phyloP scores from a whole-genome alignment of 2,888 invertebrate species.

The Lucinisca nassula region DNA sequence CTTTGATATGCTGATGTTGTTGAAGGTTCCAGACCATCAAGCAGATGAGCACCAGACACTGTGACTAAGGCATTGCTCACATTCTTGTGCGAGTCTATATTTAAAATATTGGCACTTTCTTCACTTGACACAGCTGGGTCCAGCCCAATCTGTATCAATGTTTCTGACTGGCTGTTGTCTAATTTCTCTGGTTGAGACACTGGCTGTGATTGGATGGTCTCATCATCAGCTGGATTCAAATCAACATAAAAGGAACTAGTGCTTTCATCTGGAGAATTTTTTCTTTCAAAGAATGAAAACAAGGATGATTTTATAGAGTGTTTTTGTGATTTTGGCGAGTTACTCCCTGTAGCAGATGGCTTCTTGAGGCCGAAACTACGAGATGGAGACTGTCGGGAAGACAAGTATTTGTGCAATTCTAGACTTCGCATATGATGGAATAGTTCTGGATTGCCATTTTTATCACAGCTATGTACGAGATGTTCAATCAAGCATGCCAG shows the following conservation, averaged over 20 bases:
- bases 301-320: conserved; percentile 76
- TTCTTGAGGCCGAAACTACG: conserved; percentile 67
- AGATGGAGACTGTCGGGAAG: conserved; percentile 59
- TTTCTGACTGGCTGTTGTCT: conserved; percentile 65
- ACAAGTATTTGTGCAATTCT: conserved; percentile 61
- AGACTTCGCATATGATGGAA: conserved; percentile 74
- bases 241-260: conserved; percentile 81
- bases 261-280: conserved; percentile 76
- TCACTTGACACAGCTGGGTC: conserved; percentile 61
- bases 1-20: neutral
- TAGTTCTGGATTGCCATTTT: conserved; percentile 74
- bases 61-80: neutral
- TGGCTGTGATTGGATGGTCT: conserved; percentile 30
- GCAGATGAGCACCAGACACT: neutral
- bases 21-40: neutral
- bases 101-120: neutral
- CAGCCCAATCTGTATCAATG: conserved; percentile 72
- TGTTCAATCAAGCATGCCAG: conserved; percentile 75
- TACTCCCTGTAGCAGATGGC: conserved; percentile 68
- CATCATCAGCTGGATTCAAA: conserved; percentile 45
- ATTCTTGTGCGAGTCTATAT: neutral
- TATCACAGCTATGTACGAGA: conserved; percentile 70
- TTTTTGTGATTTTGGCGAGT: conserved; percentile 71
- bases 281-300: conserved; percentile 81
- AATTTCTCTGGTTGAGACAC: conserved; percentile 29